phyloP scores from a whole-genome alignment of 2,888 invertebrate genomes.

The Hedychridium roseum region DNA sequence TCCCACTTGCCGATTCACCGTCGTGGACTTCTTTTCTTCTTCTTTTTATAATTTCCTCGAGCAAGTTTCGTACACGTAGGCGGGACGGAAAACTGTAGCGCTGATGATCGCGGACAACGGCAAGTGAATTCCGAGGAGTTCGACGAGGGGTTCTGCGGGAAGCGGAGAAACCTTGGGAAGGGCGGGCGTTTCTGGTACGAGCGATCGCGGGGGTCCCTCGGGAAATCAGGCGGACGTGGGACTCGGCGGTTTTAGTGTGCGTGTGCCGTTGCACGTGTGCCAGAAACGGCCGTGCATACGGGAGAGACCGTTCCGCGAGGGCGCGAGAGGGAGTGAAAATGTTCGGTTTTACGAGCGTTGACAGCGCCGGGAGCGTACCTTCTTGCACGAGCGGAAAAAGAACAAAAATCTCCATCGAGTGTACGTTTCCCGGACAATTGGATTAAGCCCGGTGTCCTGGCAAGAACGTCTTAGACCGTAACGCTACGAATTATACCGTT shows the following conservation, averaged over 20 bases:
- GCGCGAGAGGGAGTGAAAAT: conserved; percentile 8
- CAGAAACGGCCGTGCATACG: conserved; percentile 31
- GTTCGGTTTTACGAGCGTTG: conserved; percentile 20
- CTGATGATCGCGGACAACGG: no score
- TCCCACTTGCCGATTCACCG: no score
- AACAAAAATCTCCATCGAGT: not conserved
- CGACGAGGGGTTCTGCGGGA: conserved; percentile 12
- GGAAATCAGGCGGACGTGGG: conserved; percentile 59
- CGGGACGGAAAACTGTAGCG: no score
- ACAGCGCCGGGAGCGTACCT: no score
- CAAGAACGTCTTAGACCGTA: no score
- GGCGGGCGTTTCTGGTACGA: conserved; percentile 29
- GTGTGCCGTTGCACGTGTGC: conserved; percentile 26
- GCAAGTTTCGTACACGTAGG: no score
- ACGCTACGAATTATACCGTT: no score
- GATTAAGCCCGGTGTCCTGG: no score
- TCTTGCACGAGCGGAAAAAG: not conserved
- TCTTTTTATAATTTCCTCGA: no score
- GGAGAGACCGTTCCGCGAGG: conserved; percentile 23
- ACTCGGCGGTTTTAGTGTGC: conserved; percentile 33
- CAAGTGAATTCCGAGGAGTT: conserved; percentile 23
- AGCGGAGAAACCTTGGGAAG: conserved; percentile 28
- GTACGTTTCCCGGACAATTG: no score
- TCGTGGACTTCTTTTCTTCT: no score
- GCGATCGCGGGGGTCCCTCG: conserved; percentile 45